Evolutionary conservation across 1,140 invertebrate genomes (phyloP), one percentile per base, ranked within the genome.

Genomic region (Eciton burchellii): DNA sequence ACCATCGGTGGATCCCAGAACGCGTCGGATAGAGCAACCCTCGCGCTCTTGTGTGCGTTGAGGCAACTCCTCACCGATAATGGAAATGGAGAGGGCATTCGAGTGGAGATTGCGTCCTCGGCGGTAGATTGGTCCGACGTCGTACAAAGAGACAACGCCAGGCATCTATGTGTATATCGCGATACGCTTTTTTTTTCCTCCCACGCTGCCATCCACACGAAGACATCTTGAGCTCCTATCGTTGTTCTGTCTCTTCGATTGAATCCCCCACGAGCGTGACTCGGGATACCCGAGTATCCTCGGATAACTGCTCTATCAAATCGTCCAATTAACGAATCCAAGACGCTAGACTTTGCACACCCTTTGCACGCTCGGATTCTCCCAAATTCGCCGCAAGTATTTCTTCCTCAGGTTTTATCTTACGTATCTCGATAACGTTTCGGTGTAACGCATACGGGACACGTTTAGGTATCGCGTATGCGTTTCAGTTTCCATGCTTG

Each of bases 61-160:
- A 29, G 41, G 24, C 68, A 70, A 59, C 60, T 79, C 66, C 60
- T 87, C 72, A 52, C 84, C 82, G 74, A 87, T 84, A 87, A 88
- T 81, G 70, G 82, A 84, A 88, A 87, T 84, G 85, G 82, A 88
- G 82, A 81, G 70, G 60, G 81, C 68, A 84, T 87, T 87, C 60
- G 59, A 86, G 65, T 57, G 74, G 82, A 81, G 82, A 87, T 87
- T 88, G 85, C 71, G 41, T n/a, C n/a, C 43, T 56, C 60, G 65
- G 47, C 71, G 81, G 81, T 86, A 84, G 85, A 88, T 88, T 88
- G 86, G 74, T 76, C 76, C 59, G 74, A 79, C 84, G 74, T 73
- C 66, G 81, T 72, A 84, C 82, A 88, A 88, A 73, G 65, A 73
- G 77, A 86, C 70, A 71, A 74, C 77, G 62, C 45, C 45, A 59